Percentiles rank a stretch among this genome's conserved stretches.
Conservation (phyloP, 2,113 vertebrate species). For the Alexandromys fortis region DNA sequence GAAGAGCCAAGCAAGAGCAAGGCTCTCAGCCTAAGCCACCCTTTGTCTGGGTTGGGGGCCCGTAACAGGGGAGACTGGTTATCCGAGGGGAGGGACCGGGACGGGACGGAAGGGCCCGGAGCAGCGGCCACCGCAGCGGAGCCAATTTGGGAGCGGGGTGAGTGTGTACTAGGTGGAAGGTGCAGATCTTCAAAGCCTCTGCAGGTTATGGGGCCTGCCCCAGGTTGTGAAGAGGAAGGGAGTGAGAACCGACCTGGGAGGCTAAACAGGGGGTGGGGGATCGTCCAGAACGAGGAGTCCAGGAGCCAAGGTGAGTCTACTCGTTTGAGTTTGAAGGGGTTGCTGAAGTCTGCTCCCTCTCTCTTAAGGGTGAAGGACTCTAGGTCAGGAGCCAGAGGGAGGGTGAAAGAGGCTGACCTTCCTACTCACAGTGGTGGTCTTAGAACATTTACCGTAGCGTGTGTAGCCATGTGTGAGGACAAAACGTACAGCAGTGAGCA, state of each 20-base stretch:
- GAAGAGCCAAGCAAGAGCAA: conserved; percentile 56
- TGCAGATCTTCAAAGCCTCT: conserved; percentile 50
- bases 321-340: conserved; percentile 13
- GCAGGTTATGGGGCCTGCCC: conserved; percentile 69
- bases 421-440: conserved; percentile 16
- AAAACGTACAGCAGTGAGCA: conserved; percentile 53
- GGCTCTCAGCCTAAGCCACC: conserved; percentile 72
- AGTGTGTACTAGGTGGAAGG: conserved; percentile 66
- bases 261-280: background rate
- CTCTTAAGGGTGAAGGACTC: conserved; percentile 5
- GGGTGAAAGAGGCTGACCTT: conserved; percentile 20
- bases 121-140: conserved; percentile 67
- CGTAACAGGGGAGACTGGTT: conserved; percentile 53
- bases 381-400: background rate
- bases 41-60: conserved; percentile 82
- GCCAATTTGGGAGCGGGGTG: conserved; percentile 78
- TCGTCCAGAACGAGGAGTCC: conserved; percentile 49
- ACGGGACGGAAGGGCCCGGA: conserved; percentile 73
- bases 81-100: conserved; percentile 66
- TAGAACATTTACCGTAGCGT: background rate
- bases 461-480: background rate
- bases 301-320: conserved; percentile 50
- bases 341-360: conserved; percentile 44
- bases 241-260: conserved; percentile 51
- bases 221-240: conserved; percentile 52